Percentiles rank a stretch among this genome's conserved stretches.
phyloP scores from a whole-genome alignment of 2,888 invertebrate genomes.

The Caenorhabditis sinica region DNA sequence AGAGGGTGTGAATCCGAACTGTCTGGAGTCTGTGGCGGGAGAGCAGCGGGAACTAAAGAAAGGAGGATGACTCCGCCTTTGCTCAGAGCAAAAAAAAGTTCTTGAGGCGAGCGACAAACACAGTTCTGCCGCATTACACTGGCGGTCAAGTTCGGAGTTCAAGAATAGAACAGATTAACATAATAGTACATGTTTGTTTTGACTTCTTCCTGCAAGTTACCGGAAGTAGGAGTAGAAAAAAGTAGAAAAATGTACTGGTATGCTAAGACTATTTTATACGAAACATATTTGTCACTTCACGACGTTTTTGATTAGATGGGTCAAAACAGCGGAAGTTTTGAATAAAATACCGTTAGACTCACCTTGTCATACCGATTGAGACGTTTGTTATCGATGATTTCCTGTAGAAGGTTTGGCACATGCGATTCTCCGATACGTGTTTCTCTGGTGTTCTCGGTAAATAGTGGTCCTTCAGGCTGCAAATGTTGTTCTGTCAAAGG shows the following conservation, averaged over 20 bases:
- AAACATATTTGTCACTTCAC: background rate
- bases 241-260: background rate
- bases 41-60: conserved; percentile 38
- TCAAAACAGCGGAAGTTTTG: background rate
- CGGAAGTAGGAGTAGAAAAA: background rate
- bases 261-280: background rate
- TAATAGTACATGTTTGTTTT: conserved; percentile 31
- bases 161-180: conserved; percentile 44
- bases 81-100: conserved; percentile 38
- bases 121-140: conserved; percentile 28
- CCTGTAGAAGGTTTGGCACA: conserved; percentile 70
- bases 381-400: conserved; percentile 72
- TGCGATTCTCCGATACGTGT: conserved; percentile 64
- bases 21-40: conserved; percentile 18
- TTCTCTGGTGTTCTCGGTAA: conserved; percentile 71
- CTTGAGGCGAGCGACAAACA: conserved; percentile 56
- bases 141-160: conserved; percentile 53
- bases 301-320: background rate
- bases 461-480: conserved; percentile 69
- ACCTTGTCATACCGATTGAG: conserved; percentile 71
- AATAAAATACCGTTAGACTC: background rate
- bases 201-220: background rate
- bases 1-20: conserved; percentile 46
- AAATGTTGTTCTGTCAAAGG: conserved; percentile 41
- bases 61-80: conserved; percentile 44